A percentile compares a stretch with the other conserved stretches of the same genome.
phyloP scores from a whole-genome alignment of 1,140 invertebrate genomes.

The Neodiprion virginianus region DNA sequence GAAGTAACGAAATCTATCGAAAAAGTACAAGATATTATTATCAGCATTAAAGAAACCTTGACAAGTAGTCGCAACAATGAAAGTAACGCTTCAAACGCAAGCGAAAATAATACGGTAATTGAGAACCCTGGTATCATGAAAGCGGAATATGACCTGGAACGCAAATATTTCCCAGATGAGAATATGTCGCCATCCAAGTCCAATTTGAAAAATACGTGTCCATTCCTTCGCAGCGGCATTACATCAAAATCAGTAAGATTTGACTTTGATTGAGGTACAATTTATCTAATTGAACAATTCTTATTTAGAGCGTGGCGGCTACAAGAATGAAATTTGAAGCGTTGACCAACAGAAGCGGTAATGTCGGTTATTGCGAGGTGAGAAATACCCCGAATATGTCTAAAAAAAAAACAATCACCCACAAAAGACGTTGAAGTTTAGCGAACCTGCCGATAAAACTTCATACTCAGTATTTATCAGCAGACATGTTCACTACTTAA shows the following conservation, averaged over 20 bases:
- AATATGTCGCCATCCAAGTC: conserved; percentile 32
- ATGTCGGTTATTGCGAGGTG: no score
- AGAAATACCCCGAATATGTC: no score
- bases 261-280: conserved; percentile 31
- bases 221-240: conserved; percentile 35
- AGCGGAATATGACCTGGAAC: background rate
- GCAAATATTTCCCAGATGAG: background rate
- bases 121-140: conserved; percentile 25
- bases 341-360: background rate
- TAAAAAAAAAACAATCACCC: no score
- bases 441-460: background rate
- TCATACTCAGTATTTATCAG: no score
- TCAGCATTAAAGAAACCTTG: conserved; percentile 36
- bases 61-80: conserved; percentile 24
- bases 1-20: conserved; percentile 43
- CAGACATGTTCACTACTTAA: no score
- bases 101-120: conserved; percentile 31
- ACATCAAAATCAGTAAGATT: conserved; percentile 48
- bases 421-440: background rate
- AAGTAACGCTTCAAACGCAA: conserved; percentile 9
- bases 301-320: background rate
- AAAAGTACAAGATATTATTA: conserved; percentile 43
- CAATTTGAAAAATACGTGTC: conserved; percentile 32
- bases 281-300: conserved; percentile 6
- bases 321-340: conserved; percentile 1